A percentile compares a stretch with the other conserved stretches of the same genome.
Conservation (phyloP, 2,797 vertebrate species). For the Alectoris magna region DNA sequence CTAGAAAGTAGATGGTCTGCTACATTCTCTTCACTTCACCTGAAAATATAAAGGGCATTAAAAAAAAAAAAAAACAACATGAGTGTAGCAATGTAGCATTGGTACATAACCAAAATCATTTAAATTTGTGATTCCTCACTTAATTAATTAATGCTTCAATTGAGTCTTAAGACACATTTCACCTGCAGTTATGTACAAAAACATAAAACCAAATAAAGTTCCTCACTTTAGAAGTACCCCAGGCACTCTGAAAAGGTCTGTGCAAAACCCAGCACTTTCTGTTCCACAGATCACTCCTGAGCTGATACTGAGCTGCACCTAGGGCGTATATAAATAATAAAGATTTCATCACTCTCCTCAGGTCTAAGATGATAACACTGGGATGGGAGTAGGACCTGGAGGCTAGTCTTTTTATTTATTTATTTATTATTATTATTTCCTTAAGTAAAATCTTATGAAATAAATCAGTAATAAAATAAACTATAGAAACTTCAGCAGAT, state of each 20-base stretch:
- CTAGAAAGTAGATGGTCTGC: neutral
- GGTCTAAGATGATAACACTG: neutral
- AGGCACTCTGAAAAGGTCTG: neutral
- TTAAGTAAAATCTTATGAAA: neutral
- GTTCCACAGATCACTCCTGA: neutral
- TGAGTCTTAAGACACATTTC: neutral
- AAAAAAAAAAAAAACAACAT: neutral
- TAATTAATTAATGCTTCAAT: neutral
- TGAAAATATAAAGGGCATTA: neutral
- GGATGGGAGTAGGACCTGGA: neutral
- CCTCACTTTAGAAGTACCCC: neutral
- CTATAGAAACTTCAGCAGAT: slow-evolving; percentile 4
- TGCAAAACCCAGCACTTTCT: neutral
- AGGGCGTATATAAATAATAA: neutral
- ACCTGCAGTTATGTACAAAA: neutral
- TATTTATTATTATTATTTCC: neutral
- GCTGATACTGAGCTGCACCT: neutral
- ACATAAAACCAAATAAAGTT: neutral
- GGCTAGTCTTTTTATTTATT: neutral
- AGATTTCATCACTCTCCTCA: neutral
- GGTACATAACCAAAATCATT: neutral
- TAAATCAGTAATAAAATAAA: neutral
- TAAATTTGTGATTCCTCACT: neutral
- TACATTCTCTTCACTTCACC: neutral
- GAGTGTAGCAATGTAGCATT: neutral